Percentiles rank a stretch among this genome's conserved stretches.
These are phyloP conservation scores for Thecophora atra DNA, from an alignment of 2,888 invertebrate genomes.

Conservation along the genomic window DNA sequence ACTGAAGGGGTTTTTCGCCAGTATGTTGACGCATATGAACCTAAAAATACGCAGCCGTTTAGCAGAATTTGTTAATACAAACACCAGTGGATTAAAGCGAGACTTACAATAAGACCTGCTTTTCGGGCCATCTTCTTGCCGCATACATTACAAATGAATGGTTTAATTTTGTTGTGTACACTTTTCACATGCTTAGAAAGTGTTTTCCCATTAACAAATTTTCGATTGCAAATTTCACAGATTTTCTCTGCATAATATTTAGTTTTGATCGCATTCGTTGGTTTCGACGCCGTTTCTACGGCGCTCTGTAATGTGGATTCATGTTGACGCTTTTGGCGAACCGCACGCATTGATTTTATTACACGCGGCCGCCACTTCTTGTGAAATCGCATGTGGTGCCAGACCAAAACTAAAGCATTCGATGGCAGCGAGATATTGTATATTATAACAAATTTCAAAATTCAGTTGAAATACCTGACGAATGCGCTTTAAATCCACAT, in stretches of 20 bases:
- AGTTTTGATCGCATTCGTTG: constrained; percentile 50
- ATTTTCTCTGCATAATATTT: constrained; percentile 72
- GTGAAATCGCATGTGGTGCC: constrained; percentile 74
- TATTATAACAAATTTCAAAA: neutral
- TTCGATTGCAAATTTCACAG: constrained; percentile 75
- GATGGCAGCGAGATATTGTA: neutral
- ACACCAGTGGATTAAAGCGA: neutral
- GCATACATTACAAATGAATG: constrained; percentile 79
- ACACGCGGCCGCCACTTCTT: constrained; percentile 62
- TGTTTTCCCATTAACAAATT: constrained; percentile 75
- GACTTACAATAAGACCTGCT: constrained; percentile 71
- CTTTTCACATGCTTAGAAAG: constrained; percentile 76
- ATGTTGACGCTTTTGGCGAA: constrained; percentile 49
- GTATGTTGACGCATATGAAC: constrained; percentile 81
- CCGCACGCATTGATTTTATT: constrained; percentile 54
- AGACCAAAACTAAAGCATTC: constrained; percentile 66
- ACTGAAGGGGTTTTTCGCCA: constrained; percentile 80
- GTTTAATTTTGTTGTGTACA: constrained; percentile 79
- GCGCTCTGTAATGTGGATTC: constrained; percentile 21
- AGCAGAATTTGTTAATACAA: constrained; percentile 8
- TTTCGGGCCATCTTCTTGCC: constrained; percentile 78
- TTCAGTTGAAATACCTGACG: constrained; percentile 60
- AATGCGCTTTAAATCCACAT: constrained; percentile 70
- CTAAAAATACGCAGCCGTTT: constrained; percentile 55
- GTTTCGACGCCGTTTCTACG: constrained; percentile 30